A percentile compares a stretch with the other conserved stretches of the same genome.
Evolutionary conservation across 2,888 invertebrate genomes (phyloP).

Genomic region (Aleiodes alternator): DNA sequence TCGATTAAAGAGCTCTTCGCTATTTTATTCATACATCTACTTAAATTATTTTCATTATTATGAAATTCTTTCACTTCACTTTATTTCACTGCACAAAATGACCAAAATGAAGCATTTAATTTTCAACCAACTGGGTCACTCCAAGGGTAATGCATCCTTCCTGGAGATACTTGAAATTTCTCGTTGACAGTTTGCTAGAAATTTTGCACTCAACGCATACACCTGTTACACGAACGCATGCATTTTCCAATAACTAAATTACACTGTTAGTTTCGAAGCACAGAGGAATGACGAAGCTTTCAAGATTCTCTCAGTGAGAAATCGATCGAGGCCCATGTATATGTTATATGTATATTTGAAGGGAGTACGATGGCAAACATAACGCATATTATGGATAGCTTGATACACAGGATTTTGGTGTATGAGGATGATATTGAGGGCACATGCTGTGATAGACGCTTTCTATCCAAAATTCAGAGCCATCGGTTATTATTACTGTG

Average conservation of each 20-base stretch:
- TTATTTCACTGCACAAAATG: no score
- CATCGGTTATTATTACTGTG: no score
- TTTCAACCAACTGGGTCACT: slow-evolving; percentile 40
- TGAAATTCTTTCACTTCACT: no score
- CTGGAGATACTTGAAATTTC: no score
- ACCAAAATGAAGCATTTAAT: no score
- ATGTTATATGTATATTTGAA: neutral
- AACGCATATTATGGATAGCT: neutral
- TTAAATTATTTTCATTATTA: no score
- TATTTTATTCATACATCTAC: slow-evolving; percentile 40
- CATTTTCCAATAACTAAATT: slow-evolving; percentile 2
- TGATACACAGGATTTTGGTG: slow-evolving; percentile 1
- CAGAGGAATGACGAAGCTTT: slow-evolving; percentile 12
- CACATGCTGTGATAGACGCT: no score
- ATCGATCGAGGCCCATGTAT: neutral
- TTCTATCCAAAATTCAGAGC: no score
- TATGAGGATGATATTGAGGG: no score
- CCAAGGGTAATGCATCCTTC: neutral
- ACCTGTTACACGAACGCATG: slow-evolving; percentile 12
- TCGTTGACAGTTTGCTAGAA: neutral
- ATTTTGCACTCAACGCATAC: slow-evolving; percentile 2
- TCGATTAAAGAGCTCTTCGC: slow-evolving; percentile 55
- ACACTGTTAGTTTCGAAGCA: neutral
- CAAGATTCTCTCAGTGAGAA: neutral
- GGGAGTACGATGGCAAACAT: neutral